Evolutionary conservation across 2,888 invertebrate species (phyloP), one percentile per base, ranked within the genome.

Genomic region (Apodemia hepburni): DNA sequence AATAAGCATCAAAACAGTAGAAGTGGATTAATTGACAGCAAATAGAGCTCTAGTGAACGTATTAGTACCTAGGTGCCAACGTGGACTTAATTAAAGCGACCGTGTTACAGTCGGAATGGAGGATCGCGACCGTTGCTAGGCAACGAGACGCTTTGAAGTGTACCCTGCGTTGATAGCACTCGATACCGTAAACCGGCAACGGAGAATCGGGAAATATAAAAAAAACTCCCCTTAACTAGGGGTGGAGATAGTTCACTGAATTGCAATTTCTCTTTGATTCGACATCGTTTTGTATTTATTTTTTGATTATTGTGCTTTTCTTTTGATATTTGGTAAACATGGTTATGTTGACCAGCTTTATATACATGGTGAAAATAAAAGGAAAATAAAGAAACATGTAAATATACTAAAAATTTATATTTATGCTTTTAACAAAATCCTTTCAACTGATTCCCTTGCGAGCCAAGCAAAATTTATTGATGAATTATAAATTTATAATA

Each of bases 71-170:
- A 68, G 69, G 71, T 67, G 70, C 65, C 65, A 67, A 67, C 70
- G 68, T 70, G 65, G 71, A 71, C 75, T 78, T 80, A 80, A 80
- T 79, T 80, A 78, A 78, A 73, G 73, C 73, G 72, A 75, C 72
- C 73, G 69, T 73, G 78, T 75, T 74, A 73, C 70, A 71, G 70
- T 69, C 70, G 71, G 68, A 70, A 73, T 71, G 70, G 65, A 63
- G 66, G 66, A 64, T 66, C 64, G 64, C 63, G 61, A 59, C 65
- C 63, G 78, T 80, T 73, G 78, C 79, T 64, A 71, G 62, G 80
- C 77, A 75, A 78, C 79, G 64, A 70, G 75, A 73, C 75, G 75
- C 78, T 80, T 79, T 79, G 78, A 79, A 74, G 72, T 74, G 66
- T 70, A 63, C 66, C 62, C 62, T 67, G 64, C 69, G 66, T 64